Evolutionary conservation across 1,140 invertebrate genomes (phyloP), one percentile per base, ranked within the genome.

Genomic region (Planococcus citri): DNA sequence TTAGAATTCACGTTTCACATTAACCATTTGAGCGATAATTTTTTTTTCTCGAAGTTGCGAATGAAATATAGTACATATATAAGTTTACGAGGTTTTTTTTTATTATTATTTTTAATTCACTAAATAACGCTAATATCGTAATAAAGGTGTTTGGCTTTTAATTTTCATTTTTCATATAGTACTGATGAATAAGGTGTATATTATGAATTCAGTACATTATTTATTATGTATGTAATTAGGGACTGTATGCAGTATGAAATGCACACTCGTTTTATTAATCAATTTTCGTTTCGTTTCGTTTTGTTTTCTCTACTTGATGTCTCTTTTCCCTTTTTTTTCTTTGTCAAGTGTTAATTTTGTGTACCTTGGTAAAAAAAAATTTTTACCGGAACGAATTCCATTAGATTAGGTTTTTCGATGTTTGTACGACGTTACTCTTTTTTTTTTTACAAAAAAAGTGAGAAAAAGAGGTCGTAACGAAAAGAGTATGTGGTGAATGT

Each of bases 61-160:
- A 51, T n/a, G 41, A 14, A 20, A 51, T 12, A 33, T 33, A 33
- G 6, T 2, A 51, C 4, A 51, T 17, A 20, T 51, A n/a, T 51
- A 17, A 51, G 41, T 51, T 51, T 51, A 9, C 29, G 41, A 51
- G 17, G 10, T 51, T 51, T 51, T 51, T 51, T 51, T 51, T 51
- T 51, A 6, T 17, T n/a, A 9, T 3, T 51, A 20, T 51, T 51
- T 51, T 51, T 51, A 51, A 51, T 51, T 51, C 41, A 51, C 41
- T 51, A 51, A 51, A 51, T 51, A 51, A 51, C 41, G 41, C 41
- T 51, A 51, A 51, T 51, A 51, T 51, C 41, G 41, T 51, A 51
- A 51, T 51, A 51, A 51, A 51, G 41, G 41, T 51, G 41, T 51
- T 51, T 51, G 41, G 41, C 41, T 51, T 51, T 17, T 51, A 20